A percentile compares a stretch with the other conserved stretches of the same genome.
These are phyloP conservation scores for Drosophila nigrodunni DNA, from an alignment of 1,140 invertebrate genomes.

Conservation along the genomic window DNA sequence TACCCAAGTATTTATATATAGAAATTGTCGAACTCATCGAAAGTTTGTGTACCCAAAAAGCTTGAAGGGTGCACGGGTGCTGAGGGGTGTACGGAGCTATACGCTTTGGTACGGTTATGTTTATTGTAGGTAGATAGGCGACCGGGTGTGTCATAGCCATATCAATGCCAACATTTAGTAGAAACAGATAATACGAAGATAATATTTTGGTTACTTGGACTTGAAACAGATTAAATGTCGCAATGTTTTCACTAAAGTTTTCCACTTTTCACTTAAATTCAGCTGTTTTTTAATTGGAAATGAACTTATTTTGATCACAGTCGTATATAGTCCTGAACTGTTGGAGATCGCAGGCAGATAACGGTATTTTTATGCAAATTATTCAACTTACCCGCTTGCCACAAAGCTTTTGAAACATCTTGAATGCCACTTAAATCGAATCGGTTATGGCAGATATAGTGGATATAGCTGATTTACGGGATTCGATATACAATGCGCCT, in stretches of 20 bases:
- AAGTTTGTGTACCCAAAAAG: not conserved
- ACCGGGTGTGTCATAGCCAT: constrained; percentile 38
- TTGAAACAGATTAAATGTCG: constrained; percentile 14
- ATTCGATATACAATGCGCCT: constrained; percentile 36
- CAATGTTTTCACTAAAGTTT: not conserved
- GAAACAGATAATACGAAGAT: constrained; percentile 45
- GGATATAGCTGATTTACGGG: constrained; percentile 4
- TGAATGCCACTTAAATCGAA: constrained; percentile 21
- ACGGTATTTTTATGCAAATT: not conserved
- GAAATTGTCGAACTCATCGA: constrained; percentile 1
- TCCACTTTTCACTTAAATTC: not conserved
- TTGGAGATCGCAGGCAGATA: not conserved
- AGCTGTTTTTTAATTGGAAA: too few relatives aligned
- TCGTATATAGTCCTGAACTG: not conserved
- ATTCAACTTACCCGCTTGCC: constrained; percentile 41
- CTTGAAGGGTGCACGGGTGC: too few relatives aligned
- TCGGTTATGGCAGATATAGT: constrained; percentile 3
- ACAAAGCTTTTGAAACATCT: constrained; percentile 49
- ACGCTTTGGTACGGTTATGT: not conserved
- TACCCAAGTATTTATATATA: not conserved
- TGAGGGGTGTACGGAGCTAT: not conserved
- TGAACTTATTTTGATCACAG: not conserved
- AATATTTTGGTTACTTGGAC: constrained; percentile 21
- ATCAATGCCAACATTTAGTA: constrained; percentile 25
- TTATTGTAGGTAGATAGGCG: constrained; percentile 19